A percentile compares a stretch with the other conserved stretches of the same genome.
phyloP scores from a whole-genome alignment of 2,797 vertebrate species.

The Buphagus erythrorhynchus region DNA sequence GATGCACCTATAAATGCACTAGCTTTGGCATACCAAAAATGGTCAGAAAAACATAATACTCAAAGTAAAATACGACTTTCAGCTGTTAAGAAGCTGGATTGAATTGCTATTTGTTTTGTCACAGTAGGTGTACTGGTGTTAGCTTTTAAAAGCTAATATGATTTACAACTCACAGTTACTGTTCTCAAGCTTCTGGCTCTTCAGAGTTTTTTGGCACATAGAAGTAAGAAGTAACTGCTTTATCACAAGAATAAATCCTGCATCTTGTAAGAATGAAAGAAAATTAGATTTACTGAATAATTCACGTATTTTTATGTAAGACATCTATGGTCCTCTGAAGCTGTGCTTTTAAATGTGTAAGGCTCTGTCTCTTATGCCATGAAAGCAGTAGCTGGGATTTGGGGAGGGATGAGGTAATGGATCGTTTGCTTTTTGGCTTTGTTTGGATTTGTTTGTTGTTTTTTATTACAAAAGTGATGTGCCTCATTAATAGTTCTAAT shows the following conservation, averaged over 20 bases:
- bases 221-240: not conserved
- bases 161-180: not conserved
- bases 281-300: not conserved
- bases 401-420: not conserved
- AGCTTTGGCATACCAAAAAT: not conserved
- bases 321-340: not conserved
- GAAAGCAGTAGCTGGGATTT: not conserved
- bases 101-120: not conserved
- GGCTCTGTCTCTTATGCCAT: not conserved
- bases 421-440: not conserved
- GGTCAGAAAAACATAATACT: not conserved
- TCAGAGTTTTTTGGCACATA: not conserved
- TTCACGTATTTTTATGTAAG: not conserved
- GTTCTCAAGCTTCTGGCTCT: constrained; percentile 20
- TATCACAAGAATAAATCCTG: not conserved
- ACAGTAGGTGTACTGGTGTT: not conserved
- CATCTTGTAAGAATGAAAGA: not conserved
- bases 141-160: not conserved
- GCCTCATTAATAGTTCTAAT: not conserved
- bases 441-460: not conserved
- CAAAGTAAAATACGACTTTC: not conserved
- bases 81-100: not conserved
- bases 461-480: not conserved
- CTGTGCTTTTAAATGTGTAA: not conserved
- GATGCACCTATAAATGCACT: not conserved